Percentiles rank a stretch among this genome's conserved stretches.
phyloP scores from a whole-genome alignment of 2,888 invertebrate species.

The Chrysomela aeneicollis region DNA sequence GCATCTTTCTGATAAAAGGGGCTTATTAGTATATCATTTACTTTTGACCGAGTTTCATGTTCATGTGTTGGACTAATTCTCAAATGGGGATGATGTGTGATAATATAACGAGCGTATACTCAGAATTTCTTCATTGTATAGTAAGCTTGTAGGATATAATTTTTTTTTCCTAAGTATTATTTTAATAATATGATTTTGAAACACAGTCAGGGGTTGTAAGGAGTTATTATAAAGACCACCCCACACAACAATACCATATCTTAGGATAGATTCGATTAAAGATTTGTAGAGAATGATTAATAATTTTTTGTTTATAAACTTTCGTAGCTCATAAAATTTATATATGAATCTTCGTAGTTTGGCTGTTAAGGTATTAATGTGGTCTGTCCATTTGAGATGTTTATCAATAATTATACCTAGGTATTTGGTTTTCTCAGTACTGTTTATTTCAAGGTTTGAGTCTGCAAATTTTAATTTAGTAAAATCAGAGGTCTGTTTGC shows the following conservation, averaged over 20 bases:
- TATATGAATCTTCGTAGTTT: not conserved
- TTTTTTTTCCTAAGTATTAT: not conserved
- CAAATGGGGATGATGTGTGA: constrained; percentile 1
- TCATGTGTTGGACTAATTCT: not conserved
- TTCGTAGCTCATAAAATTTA: constrained; percentile 1
- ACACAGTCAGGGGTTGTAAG: not conserved
- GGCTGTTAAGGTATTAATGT: not conserved
- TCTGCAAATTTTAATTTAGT: not conserved
- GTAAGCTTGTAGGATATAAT: not conserved
- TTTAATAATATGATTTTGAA: not conserved
- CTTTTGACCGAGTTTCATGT: constrained; percentile 8
- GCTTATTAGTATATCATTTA: constrained; percentile 2
- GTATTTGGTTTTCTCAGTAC: not conserved
- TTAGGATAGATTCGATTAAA: constrained; percentile 5
- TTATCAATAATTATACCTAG: not conserved
- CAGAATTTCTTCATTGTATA: not conserved
- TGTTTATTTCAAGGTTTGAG: constrained; percentile 6
- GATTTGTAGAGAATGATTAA: not conserved
- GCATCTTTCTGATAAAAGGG: constrained; percentile 4
- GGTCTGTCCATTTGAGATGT: not conserved
- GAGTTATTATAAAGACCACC: not conserved
- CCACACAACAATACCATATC: constrained; percentile 4
- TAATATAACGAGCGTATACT: not conserved
- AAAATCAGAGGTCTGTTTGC: constrained; percentile 1
- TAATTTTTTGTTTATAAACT: constrained; percentile 2